Evolutionary conservation across 92 coral and sea anemone species (phyloP).

Genomic region (Phenganax marumi): DNA sequence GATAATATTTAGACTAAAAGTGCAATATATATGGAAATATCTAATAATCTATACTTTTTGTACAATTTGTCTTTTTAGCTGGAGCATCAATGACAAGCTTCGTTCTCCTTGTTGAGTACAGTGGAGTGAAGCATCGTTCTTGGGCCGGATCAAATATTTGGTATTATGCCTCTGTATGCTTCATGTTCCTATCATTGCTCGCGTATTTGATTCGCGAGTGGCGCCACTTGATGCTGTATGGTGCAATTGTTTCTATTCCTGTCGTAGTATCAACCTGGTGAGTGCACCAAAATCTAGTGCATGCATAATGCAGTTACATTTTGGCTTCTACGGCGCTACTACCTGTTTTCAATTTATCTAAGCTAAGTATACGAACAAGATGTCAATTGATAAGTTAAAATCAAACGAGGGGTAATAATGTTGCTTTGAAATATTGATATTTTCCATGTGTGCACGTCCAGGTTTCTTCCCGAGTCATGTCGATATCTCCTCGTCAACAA

Average conservation of each 20-base stretch:
- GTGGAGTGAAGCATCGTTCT: slow-evolving; percentile 3
- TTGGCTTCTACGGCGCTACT: not conserved
- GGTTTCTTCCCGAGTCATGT: not conserved
- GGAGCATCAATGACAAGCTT: not conserved
- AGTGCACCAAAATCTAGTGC: not conserved
- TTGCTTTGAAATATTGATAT: too few species aligned
- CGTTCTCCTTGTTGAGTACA: not conserved
- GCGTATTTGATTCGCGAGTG: not conserved
- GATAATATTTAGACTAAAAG: too few species aligned
- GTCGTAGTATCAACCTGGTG: not conserved
- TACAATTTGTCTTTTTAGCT: not conserved
- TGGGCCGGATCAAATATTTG: not conserved
- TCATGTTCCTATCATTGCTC: not conserved
- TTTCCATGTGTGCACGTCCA: not conserved
- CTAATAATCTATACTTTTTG: too few species aligned
- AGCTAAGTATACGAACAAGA: not conserved
- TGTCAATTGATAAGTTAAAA: too few species aligned
- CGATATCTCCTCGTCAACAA: not conserved
- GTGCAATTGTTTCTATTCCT: not conserved
- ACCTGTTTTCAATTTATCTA: not conserved
- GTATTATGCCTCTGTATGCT: not conserved
- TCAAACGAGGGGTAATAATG: too few species aligned
- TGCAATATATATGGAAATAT: too few species aligned
- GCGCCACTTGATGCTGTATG: slow-evolving; percentile 2
- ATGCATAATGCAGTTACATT: not conserved